Evolutionary conservation across 2,113 vertebrate species (phyloP).

Genomic region (Anguilla rostrata): DNA sequence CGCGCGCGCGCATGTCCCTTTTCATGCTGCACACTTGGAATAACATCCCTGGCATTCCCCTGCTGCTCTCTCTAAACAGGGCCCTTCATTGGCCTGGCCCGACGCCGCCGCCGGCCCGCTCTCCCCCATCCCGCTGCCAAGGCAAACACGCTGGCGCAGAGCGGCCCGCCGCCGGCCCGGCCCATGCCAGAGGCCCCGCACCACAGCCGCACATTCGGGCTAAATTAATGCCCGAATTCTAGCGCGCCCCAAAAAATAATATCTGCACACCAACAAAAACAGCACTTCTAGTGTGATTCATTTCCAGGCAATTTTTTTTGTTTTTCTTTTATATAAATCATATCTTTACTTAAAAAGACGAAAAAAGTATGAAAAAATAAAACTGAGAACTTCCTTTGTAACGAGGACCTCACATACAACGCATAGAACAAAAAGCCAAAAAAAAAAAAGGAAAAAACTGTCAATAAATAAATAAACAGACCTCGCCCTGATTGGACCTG

Average conservation of each 20-base stretch:
- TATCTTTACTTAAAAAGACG: no score
- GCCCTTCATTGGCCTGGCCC: neutral
- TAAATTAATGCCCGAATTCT: neutral
- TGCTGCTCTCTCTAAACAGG: neutral
- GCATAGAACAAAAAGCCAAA: neutral
- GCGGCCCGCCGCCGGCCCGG: neutral
- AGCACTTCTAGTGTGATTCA: neutral
- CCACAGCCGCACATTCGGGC: neutral
- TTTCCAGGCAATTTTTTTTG: neutral
- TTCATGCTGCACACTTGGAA: neutral
- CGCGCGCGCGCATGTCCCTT: neutral
- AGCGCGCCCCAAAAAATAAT: neutral
- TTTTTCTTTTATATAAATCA: no score
- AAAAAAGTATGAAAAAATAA: no score
- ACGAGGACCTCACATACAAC: neutral
- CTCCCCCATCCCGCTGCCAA: neutral
- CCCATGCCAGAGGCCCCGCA: neutral
- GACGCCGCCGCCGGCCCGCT: neutral
- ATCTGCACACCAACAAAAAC: neutral
- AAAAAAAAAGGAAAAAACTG: neutral
- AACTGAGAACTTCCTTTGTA: no score
- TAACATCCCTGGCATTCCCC: constrained; percentile 7
- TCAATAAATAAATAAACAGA: no score
- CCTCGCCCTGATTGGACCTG: neutral
- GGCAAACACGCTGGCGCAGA: neutral